Conservation (phyloP, 2,888 invertebrate species). For the Dorcus parallelipipedus region DNA sequence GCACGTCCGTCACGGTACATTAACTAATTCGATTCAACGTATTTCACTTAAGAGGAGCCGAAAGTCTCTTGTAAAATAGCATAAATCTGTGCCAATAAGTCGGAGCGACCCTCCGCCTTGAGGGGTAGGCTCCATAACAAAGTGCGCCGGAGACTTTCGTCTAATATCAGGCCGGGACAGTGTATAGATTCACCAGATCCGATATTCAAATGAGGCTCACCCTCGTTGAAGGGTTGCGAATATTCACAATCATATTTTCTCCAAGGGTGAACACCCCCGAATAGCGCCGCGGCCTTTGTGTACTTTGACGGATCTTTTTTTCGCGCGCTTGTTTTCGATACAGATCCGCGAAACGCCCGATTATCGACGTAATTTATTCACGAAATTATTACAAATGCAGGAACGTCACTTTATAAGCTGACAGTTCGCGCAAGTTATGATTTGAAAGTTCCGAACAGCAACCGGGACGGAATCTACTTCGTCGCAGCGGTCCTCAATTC, state of each 20-base stretch:
- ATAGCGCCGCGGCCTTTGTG: conserved; percentile 31
- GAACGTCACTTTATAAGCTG: conserved; percentile 27
- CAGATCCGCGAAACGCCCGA: conserved; percentile 13
- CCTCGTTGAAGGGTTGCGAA: conserved; percentile 44
- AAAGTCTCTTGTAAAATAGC: not conserved
- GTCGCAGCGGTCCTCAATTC: conserved; percentile 17
- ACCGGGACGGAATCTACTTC: conserved; percentile 19
- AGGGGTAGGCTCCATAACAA: not conserved
- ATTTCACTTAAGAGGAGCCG: not conserved
- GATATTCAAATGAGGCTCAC: conserved; percentile 43
- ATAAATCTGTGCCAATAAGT: conserved; percentile 1
- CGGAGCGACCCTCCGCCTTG: not conserved
- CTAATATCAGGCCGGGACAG: conserved; percentile 2
- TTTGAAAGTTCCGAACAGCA: conserved; percentile 22
- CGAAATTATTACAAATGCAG: conserved; percentile 28
- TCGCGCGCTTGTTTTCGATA: conserved; percentile 26
- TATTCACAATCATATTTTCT: conserved; percentile 45
- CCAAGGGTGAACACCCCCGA: conserved; percentile 43
- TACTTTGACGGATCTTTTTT: conserved; percentile 35
- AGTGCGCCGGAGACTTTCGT: conserved; percentile 8
- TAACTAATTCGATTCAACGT: no score
- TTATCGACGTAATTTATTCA: conserved; percentile 28
- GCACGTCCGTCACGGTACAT: no score
- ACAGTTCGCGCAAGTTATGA: conserved; percentile 26
- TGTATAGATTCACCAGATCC: conserved; percentile 31